Base-by-base conservation (phyloP, 2,113 vertebrate species). In the Romanogobio albipinnatus region DNA sequence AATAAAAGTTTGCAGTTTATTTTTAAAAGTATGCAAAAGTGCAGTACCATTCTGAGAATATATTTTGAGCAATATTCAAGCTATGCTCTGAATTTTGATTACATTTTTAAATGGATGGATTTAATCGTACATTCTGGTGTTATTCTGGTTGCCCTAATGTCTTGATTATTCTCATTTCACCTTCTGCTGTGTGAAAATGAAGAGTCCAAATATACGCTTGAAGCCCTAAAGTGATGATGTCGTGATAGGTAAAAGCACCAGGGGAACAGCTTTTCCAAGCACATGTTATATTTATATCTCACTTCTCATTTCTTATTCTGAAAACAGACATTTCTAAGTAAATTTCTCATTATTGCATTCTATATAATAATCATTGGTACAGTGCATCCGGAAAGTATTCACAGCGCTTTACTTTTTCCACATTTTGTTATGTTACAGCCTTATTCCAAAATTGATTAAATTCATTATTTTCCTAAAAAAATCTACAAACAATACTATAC, bases 121-220 rank as follows among this genome's bases (percentile, higher is more conserved):
- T 45, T 3, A 45, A 13, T 62, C 7, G 5, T 45, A 26, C n/a
- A 61, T 62, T 79, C 14, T 47, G n/a, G 14, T 61, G 58, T 61
- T 79, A 45, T 73, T 73, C 36, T 5, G 36, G 36, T 79, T 62
- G 76, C 56, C 36, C 33, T 24, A 78, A 26, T 79, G 39, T 79
- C 76, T 79, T 45, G 76, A 59, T 61, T 45, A 47, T 43, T 62
- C 76, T 62, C 13, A 79, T 79, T 79, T 79, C 56, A 26, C 56
- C 59, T 62, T 59, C 76, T 62, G 58, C 76, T 79, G 76, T 79
- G 39, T 24, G 76, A 79, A 79, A 79, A 79, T 79, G 58, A 79
- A 62, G 59, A 47, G 76, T 79, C 29, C 76, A 62, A 62, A 79
- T 45, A 62, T n/a, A 43, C 45, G 29, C 33, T 49, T 59, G 17